Conservation (phyloP, 2,113 vertebrate genomes). For the Dromiciops gliroides region DNA sequence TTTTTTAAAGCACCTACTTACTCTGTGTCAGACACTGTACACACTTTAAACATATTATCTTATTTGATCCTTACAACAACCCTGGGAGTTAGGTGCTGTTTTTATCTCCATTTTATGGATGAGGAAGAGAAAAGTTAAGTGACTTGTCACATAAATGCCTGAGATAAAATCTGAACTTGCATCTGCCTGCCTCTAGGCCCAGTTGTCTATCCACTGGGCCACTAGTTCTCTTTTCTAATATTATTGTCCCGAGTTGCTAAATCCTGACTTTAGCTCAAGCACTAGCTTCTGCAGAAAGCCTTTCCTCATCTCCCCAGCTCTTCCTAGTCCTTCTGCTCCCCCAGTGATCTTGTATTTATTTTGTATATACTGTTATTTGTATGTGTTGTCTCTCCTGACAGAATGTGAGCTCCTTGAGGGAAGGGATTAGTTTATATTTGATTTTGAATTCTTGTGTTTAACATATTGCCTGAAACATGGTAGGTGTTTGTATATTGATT, state of each 20-base stretch:
- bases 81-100: too few species aligned
- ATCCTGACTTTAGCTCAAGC: neutral
- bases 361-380: neutral
- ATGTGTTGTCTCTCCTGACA: neutral
- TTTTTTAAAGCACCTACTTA: neutral
- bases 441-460: neutral
- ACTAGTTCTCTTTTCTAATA: neutral
- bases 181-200: neutral
- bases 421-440: neutral
- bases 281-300: neutral
- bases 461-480: neutral
- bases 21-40: neutral
- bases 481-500: neutral
- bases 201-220: neutral
- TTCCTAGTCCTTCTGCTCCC: neutral
- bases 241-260: neutral
- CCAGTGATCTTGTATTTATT: neutral
- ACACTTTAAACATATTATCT: neutral
- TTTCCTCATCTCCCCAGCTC: neutral
- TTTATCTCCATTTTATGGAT: too few species aligned
- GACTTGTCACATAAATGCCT: neutral
- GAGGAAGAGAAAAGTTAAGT: neutral
- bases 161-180: neutral
- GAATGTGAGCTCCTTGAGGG: neutral
- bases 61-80: neutral